Conservation (phyloP, 1,140 invertebrate species). For the Lasaia peninsularis region DNA sequence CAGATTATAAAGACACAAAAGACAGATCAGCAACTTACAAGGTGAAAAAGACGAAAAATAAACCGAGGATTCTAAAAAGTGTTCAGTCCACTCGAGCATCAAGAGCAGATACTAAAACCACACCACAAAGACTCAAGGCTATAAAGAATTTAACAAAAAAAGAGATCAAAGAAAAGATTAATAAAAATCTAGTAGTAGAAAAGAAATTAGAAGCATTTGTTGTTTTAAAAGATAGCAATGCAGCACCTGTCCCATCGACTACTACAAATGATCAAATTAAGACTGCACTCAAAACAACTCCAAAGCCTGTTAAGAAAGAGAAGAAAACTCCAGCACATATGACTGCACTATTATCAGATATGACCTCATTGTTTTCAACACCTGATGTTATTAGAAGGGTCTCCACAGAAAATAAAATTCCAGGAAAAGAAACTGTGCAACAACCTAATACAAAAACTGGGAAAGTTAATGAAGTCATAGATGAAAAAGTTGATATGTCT, state of each 20-base stretch:
- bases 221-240: constrained; percentile 29
- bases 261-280: constrained; percentile 40
- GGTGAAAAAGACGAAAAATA: constrained; percentile 48
- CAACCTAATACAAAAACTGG: constrained; percentile 36
- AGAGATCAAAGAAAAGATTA: constrained; percentile 59
- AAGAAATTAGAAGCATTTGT: constrained; percentile 36
- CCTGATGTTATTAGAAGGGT: constrained; percentile 87
- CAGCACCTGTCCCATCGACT: constrained; percentile 31
- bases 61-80: constrained; percentile 61
- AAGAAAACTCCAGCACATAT: constrained; percentile 82
- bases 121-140: constrained; percentile 44
- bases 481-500: constrained; percentile 31
- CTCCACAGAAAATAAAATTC: constrained; percentile 67
- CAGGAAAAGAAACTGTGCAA: constrained; percentile 36
- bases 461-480: constrained; percentile 45
- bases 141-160: constrained; percentile 50
- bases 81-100: constrained; percentile 30
- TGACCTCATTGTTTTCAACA: constrained; percentile 85
- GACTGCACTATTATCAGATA: constrained; percentile 79
- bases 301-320: constrained; percentile 80
- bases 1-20: constrained; percentile 68
- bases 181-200: constrained; percentile 40
- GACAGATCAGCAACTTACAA: constrained; percentile 46
- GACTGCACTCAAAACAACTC: constrained; percentile 48
- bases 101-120: constrained; percentile 42